Evolutionary conservation across 2,888 invertebrate genomes (phyloP).

Genomic region (Eupithecia inturbata): DNA sequence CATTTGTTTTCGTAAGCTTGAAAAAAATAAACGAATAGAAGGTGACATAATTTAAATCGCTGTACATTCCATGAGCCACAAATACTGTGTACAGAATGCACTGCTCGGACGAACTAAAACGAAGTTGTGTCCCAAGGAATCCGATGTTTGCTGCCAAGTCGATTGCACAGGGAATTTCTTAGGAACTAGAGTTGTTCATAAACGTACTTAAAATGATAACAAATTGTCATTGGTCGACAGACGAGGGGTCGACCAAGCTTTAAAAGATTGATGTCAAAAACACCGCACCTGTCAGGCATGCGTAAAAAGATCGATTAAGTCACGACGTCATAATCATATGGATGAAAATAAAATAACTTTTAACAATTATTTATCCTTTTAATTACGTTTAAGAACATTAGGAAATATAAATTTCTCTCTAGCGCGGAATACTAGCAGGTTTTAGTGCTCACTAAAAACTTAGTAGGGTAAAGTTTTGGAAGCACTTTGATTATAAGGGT

Average conservation of each 20-base stretch:
- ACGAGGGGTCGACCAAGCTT: no score
- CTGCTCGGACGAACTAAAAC: conserved; percentile 29
- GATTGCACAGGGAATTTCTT: conserved; percentile 38
- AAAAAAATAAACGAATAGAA: neutral
- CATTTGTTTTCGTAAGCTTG: neutral
- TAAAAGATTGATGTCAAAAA: no score
- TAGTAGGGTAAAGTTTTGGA: no score
- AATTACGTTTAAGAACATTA: no score
- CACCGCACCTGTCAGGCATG: no score
- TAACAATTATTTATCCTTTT: no score
- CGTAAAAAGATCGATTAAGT: no score
- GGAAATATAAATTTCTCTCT: no score
- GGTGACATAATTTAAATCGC: neutral
- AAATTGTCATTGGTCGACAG: no score
- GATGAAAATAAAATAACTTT: no score
- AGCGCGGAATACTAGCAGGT: neutral
- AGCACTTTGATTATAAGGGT: no score
- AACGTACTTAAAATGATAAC: neutral
- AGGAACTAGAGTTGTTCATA: conserved; percentile 31
- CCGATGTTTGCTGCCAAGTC: conserved; percentile 39
- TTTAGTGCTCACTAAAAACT: neutral
- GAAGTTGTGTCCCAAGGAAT: conserved; percentile 34
- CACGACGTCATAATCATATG: no score
- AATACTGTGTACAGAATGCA: conserved; percentile 30
- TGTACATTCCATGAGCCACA: conserved; percentile 4